These are phyloP conservation scores for Haliclystus octoradiatus DNA, from an alignment of 30 jellyfish, hydroid and myxozoan genomes.

Conservation along the genomic window DNA sequence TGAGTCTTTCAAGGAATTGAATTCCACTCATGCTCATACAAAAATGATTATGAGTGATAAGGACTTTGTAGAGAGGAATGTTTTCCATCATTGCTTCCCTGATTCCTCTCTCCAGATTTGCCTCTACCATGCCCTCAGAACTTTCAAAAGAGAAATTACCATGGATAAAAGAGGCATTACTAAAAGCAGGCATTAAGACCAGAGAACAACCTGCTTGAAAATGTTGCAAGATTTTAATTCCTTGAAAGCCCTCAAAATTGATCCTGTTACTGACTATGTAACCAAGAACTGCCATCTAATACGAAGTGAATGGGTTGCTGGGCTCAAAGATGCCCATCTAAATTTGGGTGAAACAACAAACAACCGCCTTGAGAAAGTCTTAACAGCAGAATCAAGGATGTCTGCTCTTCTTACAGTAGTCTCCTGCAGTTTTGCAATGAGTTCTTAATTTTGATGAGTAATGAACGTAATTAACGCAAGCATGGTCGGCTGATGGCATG, in stretches of 20 bases:
- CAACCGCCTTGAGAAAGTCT: constrained; percentile 35
- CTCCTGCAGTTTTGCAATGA: constrained; percentile 24
- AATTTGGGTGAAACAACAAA: constrained; percentile 39
- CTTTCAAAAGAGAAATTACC: constrained; percentile 14
- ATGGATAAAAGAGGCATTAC: constrained; percentile 36
- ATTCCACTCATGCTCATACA: constrained; percentile 16
- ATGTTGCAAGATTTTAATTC: background rate
- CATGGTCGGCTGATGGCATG: constrained; percentile 25
- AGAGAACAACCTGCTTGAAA: constrained; percentile 18
- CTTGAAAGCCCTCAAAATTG: constrained; percentile 6
- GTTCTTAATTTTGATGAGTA: constrained; percentile 13
- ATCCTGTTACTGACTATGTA: constrained; percentile 15
- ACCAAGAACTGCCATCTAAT: constrained; percentile 22
- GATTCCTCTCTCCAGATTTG: constrained; percentile 24
- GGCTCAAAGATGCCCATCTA: constrained; percentile 8
- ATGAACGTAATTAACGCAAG: constrained; percentile 17
- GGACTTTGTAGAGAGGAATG: constrained; percentile 21
- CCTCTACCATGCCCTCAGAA: constrained; percentile 28
- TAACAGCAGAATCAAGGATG: constrained; percentile 30
- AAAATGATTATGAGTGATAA: constrained; percentile 22
- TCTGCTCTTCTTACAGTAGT: constrained; percentile 3
- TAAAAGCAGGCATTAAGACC: no score
- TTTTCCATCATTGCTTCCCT: constrained; percentile 11
- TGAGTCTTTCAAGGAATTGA: constrained; percentile 11
- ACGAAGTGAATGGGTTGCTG: constrained; percentile 21